phyloP scores from a whole-genome alignment of 2,113 vertebrate species.

The Butorides virescens region DNA sequence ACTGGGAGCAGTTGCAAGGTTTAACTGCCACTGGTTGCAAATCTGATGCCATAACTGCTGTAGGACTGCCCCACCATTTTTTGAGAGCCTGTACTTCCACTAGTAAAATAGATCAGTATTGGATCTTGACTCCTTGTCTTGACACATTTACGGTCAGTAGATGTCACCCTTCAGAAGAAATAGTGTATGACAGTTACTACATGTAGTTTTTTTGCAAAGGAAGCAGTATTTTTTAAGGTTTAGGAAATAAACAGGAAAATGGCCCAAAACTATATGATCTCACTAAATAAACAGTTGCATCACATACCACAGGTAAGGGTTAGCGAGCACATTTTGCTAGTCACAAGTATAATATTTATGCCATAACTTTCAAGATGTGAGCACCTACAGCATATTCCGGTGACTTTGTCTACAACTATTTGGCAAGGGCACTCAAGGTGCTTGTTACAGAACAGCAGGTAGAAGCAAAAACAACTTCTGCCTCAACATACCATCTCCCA shows the following conservation, averaged over 20 bases:
- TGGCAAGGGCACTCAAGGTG: neutral
- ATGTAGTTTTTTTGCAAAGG: neutral
- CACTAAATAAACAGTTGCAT: neutral
- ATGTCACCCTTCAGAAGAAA: conserved; percentile 66
- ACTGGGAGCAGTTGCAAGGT: neutral
- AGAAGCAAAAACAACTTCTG: neutral
- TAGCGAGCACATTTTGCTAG: neutral
- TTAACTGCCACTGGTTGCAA: conserved; percentile 77
- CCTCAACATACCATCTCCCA: neutral
- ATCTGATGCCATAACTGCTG: conserved; percentile 78
- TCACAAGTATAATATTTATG: neutral
- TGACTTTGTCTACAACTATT: neutral
- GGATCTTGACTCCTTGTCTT: conserved; percentile 75
- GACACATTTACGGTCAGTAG: conserved; percentile 72
- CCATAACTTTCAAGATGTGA: neutral
- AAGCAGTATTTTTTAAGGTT: neutral
- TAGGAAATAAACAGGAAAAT: neutral
- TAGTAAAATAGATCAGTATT: conserved; percentile 82
- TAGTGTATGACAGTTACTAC: neutral
- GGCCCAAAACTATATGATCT: neutral
- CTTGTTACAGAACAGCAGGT: neutral
- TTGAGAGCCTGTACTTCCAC: conserved; percentile 81
- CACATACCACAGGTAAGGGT: neutral
- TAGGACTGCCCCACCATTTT: conserved; percentile 85
- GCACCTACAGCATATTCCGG: neutral